Evolutionary conservation across 2,797 vertebrate genomes (phyloP).

Genomic region (Xenentodon cancila): DNA sequence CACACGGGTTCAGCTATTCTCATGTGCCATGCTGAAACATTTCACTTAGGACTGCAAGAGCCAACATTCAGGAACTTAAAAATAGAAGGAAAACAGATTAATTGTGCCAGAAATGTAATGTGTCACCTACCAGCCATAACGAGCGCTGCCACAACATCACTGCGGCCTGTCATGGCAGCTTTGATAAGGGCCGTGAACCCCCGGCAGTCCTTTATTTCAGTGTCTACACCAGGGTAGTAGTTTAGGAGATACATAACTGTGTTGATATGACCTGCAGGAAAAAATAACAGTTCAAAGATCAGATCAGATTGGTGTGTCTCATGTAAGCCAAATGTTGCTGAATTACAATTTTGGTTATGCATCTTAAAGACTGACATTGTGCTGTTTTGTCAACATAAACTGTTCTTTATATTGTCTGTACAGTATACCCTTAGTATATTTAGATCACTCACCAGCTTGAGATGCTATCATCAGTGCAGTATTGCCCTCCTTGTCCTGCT

Average conservation of each 20-base stretch:
- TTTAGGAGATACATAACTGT: constrained; percentile 89
- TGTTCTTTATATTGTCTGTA: neutral
- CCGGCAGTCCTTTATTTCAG: constrained; percentile 83
- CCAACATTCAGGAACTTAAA: too few species aligned
- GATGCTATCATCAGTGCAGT: constrained; percentile 92
- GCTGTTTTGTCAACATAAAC: neutral
- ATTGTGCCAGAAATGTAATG: neutral
- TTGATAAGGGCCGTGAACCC: constrained; percentile 92
- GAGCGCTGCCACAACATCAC: constrained; percentile 83
- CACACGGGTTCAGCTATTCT: constrained; percentile 40
- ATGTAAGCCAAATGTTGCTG: too few species aligned
- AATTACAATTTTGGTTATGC: too few species aligned
- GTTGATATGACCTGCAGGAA: constrained; percentile 79
- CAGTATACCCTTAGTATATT: neutral
- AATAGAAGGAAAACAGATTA: too few species aligned
- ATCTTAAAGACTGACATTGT: too few species aligned
- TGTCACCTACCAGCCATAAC: constrained; percentile 79
- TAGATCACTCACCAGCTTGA: constrained; percentile 81
- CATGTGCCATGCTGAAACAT: constrained; percentile 7
- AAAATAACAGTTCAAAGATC: constrained; percentile 22
- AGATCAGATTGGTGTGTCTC: neutral
- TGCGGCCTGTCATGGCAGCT: constrained; percentile 84
- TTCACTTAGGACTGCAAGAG: too few species aligned
- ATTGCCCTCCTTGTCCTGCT: constrained; percentile 92
- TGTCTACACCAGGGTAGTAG: constrained; percentile 83